phyloP scores from a whole-genome alignment of 1,140 invertebrate species.

The Diabrotica undecimpunctata region DNA sequence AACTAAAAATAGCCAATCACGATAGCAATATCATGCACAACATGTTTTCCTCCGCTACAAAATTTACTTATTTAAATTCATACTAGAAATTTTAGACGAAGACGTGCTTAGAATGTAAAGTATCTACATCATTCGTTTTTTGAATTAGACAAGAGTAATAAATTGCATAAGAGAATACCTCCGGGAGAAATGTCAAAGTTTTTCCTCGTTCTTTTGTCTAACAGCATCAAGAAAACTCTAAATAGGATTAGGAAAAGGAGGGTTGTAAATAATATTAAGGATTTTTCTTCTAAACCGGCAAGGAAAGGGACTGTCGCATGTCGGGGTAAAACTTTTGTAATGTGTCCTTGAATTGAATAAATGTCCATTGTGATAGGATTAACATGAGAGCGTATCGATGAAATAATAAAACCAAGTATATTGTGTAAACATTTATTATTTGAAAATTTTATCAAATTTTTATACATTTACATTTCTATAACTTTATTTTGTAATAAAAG shows the following conservation, averaged over 20 bases:
- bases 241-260: constrained; percentile 2
- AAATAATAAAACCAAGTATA: too few species aligned
- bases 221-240: constrained; percentile 2
- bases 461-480: too few species aligned
- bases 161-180: constrained; percentile 2
- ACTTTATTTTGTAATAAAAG: too few species aligned
- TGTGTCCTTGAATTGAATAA: background rate
- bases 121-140: background rate
- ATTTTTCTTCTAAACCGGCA: background rate
- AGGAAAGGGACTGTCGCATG: background rate
- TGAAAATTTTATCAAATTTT: too few species aligned
- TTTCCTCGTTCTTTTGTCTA: background rate
- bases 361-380: too few species aligned
- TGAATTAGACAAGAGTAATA: constrained; percentile 1
- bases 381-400: too few species aligned
- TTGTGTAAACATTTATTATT: too few species aligned
- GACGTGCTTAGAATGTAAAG: background rate
- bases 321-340: background rate
- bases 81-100: background rate
- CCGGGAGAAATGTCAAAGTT: background rate
- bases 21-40: background rate
- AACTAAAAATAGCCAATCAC: background rate
- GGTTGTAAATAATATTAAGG: constrained; percentile 2
- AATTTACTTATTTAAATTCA: background rate
- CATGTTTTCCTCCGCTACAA: background rate